Evolutionary conservation across 2,113 vertebrate species (phyloP).

Genomic region (Psittacus erithacus): DNA sequence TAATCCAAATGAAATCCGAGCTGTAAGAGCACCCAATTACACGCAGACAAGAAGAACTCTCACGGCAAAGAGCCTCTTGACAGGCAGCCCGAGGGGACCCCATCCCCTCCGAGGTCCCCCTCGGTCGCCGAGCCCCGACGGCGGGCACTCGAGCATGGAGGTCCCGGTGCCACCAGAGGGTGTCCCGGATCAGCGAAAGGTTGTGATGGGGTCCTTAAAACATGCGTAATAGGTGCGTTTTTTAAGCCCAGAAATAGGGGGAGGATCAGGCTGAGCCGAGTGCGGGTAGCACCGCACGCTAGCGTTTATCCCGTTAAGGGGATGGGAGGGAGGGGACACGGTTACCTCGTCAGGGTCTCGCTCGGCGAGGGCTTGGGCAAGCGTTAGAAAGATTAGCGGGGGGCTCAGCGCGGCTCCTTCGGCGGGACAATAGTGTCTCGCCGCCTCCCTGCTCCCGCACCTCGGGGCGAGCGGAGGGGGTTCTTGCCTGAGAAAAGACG

Average conservation of each 20-base stretch:
- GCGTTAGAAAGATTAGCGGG: not conserved
- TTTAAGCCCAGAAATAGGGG: not conserved
- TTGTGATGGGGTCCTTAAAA: not conserved
- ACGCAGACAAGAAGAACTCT: not conserved
- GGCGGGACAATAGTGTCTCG: not conserved
- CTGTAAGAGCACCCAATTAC: not conserved
- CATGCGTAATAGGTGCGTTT: not conserved
- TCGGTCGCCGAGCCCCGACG: not conserved
- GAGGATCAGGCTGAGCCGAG: not conserved
- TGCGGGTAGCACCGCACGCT: not conserved
- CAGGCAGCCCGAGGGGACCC: not conserved
- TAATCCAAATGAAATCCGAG: constrained; percentile 7
- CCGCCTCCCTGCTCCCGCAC: not conserved
- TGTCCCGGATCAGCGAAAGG: not conserved
- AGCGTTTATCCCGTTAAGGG: not conserved
- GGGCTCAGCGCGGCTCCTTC: not conserved
- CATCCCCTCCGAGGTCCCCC: rapidly evolving
- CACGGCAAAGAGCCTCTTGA: not conserved
- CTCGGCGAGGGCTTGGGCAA: not conserved
- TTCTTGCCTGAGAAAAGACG: not conserved
- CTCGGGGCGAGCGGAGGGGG: not conserved
- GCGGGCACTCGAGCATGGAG: too few relatives aligned
- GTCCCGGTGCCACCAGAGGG: not conserved
- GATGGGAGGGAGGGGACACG: not conserved
- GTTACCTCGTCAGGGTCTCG: not conserved